Percentiles rank a stretch among this genome's conserved stretches.
These are phyloP conservation scores for Verasper variegatus DNA, from an alignment of 2,113 vertebrate species.

Conservation along the genomic window DNA sequence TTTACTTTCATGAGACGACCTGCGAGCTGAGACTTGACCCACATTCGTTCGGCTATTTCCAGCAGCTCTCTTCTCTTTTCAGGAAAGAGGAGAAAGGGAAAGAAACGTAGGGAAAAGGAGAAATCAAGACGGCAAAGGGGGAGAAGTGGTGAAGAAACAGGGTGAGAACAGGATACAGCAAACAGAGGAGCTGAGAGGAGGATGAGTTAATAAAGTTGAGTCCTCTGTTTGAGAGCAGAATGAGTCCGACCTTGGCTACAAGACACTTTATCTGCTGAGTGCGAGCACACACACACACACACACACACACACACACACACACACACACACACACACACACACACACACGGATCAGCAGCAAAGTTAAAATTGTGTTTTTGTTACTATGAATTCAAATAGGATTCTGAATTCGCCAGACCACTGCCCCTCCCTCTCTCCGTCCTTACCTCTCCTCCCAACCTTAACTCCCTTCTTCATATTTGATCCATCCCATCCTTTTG, in stretches of 20 bases:
- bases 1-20: conserved; percentile 43
- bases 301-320: too few species aligned
- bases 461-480: too few species aligned
- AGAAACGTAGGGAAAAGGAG: not conserved
- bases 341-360: too few species aligned
- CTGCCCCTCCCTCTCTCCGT: too few species aligned
- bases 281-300: not conserved
- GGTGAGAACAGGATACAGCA: not conserved
- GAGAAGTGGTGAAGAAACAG: not conserved
- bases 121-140: not conserved
- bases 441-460: not conserved
- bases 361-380: too few species aligned
- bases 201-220: not conserved
- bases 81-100: not conserved
- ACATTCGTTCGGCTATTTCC: conserved; percentile 35
- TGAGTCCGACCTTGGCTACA: too few species aligned
- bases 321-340: too few species aligned
- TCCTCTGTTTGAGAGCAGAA: too few species aligned
- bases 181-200: not conserved
- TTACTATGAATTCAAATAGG: too few species aligned
- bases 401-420: too few species aligned
- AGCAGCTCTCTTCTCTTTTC: not conserved
- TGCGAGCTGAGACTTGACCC: conserved; percentile 23
- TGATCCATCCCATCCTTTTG: too few species aligned
- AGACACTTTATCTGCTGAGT: not conserved